Conservation (phyloP, 2,113 vertebrate genomes). For the Tauraco erythrolophus region DNA sequence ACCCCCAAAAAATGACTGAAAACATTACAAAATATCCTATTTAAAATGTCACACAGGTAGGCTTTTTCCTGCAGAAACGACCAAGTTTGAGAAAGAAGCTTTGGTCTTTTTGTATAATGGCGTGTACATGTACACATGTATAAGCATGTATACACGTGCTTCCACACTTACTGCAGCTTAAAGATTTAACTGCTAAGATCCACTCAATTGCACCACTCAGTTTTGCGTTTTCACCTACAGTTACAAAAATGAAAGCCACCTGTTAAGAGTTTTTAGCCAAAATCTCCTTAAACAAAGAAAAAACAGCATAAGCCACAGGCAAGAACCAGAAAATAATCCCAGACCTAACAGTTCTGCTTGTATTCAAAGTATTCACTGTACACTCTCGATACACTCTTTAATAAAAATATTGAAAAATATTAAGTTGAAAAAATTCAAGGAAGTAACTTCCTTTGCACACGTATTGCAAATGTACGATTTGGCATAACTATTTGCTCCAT, state of each 20-base stretch:
- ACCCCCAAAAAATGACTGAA: background rate
- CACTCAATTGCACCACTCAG: background rate
- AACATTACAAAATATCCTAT: background rate
- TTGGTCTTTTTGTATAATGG: background rate
- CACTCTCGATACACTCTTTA: background rate
- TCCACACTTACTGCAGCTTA: background rate
- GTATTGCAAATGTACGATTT: background rate
- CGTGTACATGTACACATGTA: background rate
- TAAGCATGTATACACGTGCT: background rate
- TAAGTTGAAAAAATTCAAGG: background rate
- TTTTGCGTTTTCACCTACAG: background rate
- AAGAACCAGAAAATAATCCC: background rate
- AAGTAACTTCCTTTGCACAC: background rate
- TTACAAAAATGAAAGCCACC: background rate
- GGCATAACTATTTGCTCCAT: background rate
- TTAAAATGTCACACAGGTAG: background rate
- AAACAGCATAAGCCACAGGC: background rate
- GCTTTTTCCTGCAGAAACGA: background rate
- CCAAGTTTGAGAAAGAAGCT: background rate
- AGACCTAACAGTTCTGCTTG: background rate
- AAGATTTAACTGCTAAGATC: background rate
- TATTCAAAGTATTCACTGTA: background rate
- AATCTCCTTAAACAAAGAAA: background rate
- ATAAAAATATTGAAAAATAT: fast-evolving
- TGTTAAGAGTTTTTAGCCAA: background rate